Evolutionary conservation across 2,113 vertebrate species (phyloP), one percentile per base, ranked within the genome.

Genomic region (Plecotus auritus): DNA sequence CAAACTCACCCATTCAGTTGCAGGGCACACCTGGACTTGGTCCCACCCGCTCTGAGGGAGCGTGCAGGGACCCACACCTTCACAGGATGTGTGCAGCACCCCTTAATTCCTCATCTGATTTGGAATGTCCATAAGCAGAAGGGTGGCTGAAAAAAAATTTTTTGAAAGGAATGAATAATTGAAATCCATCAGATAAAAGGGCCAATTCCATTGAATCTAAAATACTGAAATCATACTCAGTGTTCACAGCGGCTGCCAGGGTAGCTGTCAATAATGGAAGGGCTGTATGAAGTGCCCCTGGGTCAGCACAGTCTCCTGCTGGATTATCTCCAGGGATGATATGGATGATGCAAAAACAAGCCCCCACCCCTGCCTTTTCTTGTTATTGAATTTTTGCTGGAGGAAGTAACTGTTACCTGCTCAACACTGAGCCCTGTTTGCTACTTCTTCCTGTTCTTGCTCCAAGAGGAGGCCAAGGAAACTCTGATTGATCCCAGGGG

Each of bases 151-250:
- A 61, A 73, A 11, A 32, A 51, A 85, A 51, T 61, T 70, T 4
- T 14, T 72, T 42, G 81, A 76, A 49, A 77, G 42, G 30, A 84
- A 67, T 85, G 92, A 35, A 84, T 85, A 51, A 77, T 95, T 95
- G 54, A 84, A 84, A 91, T 66, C 37, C 37, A 70, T 76, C n/a
- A 42, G 42, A 74, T 91, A 64, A 70, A 86, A 93, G 59, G 28
- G 67, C 51, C 77, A 49, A 66, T 83, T 93, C 37, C 74, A 32
- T 14, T 74, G 90, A 66, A 70, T 37, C 67, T 42, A 45, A 69
- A 77, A 93, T 85, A 81, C 45, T 17, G 6, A 59, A 30, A 28
- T 72, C 10, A 0, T 26, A 28, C 32, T 28, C 70, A 67, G 64
- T 5, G 7, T 64, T 80, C 3, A 37, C n/a, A 35, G 40, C 51